Percentiles rank a stretch among this genome's conserved stretches.
phyloP scores from a whole-genome alignment of 2,888 invertebrate genomes.

The Nephrotoma guestfalica region DNA sequence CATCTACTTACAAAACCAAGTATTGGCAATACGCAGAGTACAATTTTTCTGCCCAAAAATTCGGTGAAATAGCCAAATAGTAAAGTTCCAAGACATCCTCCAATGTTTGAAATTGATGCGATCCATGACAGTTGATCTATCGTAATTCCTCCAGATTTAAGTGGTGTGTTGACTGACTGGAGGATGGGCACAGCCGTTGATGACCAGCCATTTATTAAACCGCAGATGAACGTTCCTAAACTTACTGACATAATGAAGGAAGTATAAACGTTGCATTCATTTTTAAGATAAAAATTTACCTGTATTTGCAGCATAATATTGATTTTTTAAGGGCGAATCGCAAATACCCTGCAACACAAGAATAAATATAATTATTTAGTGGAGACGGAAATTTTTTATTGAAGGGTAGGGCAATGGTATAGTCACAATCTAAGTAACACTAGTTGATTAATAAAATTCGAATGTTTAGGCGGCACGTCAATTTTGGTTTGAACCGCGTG shows the following conservation, averaged over 20 bases:
- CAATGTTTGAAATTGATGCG: constrained; percentile 22
- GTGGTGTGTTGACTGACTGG: constrained; percentile 14
- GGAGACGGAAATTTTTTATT: too few species aligned
- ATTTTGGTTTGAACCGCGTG: too few species aligned
- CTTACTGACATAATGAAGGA: not conserved
- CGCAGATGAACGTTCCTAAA: not conserved
- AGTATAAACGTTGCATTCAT: too few species aligned
- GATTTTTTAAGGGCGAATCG: not conserved
- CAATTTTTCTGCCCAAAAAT: constrained; percentile 22
- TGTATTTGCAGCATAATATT: not conserved
- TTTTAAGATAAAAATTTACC: not conserved
- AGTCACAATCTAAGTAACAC: too few species aligned
- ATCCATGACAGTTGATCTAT: constrained; percentile 27
- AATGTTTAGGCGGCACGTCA: too few species aligned
- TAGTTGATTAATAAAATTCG: too few species aligned
- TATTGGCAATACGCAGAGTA: constrained; percentile 21
- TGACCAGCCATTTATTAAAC: constrained; percentile 21
- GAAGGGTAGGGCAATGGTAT: too few species aligned
- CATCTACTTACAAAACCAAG: constrained; percentile 25
- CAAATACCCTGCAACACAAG: not conserved
- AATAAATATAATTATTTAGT: too few species aligned
- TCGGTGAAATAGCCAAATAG: constrained; percentile 21
- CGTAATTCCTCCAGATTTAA: constrained; percentile 11
- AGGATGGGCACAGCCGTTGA: constrained; percentile 23
- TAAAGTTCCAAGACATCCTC: constrained; percentile 24